These are phyloP conservation scores for Spheniscus mendiculus DNA, from an alignment of 2,113 vertebrate genomes.

Conservation along the genomic window DNA sequence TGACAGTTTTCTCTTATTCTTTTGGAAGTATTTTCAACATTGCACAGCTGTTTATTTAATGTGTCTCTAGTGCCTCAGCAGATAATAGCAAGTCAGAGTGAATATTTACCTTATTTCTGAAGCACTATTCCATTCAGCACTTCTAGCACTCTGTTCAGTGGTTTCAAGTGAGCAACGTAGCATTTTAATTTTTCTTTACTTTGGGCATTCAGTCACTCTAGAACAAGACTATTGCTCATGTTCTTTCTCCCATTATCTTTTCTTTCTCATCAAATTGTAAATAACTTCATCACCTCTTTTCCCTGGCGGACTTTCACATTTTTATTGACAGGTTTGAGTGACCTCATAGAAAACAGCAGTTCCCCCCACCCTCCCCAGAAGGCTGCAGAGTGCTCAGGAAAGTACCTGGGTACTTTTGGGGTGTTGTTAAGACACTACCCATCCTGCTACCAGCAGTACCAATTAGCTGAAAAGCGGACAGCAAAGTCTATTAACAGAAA, in stretches of 20 bases:
- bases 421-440: not conserved
- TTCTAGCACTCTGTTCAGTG: not conserved
- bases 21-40: conserved; percentile 57
- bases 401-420: not conserved
- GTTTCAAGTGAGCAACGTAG: conserved; percentile 18
- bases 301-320: not conserved
- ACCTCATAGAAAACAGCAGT: not conserved
- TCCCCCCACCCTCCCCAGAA: not conserved
- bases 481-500: not conserved
- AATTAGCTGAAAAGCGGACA: not conserved
- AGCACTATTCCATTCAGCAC: conserved; percentile 24
- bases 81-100: conserved; percentile 59
- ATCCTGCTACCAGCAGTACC: not conserved
- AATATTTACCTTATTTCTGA: conserved; percentile 64
- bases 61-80: conserved; percentile 47
- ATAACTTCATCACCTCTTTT: not conserved
- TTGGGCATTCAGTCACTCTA: not conserved
- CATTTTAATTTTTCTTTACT: conserved; percentile 46
- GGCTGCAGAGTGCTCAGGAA: not conserved
- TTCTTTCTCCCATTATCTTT: not conserved
- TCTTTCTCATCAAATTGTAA: not conserved
- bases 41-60: conserved; percentile 72
- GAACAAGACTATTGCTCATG: not conserved
- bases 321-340: not conserved
- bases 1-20: conserved; percentile 52